Evolutionary conservation across 2,113 vertebrate species (phyloP).

Genomic region (Camelus bactrianus): DNA sequence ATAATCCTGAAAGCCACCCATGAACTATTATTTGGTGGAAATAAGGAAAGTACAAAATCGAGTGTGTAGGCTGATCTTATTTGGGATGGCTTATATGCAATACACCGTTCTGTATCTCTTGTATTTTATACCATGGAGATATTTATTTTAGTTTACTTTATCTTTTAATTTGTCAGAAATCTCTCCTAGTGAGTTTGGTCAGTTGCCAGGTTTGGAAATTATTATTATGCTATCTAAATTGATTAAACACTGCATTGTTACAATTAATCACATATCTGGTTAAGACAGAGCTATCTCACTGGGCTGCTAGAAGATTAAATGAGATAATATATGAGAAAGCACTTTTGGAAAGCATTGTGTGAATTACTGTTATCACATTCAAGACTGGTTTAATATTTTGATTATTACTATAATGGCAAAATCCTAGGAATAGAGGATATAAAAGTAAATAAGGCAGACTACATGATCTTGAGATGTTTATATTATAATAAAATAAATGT

Average conservation of each 20-base stretch:
- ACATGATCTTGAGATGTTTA: background rate
- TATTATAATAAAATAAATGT: background rate
- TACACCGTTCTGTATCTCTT: background rate
- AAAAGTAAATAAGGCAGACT: background rate
- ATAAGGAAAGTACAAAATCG: background rate
- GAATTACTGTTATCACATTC: conserved; percentile 34
- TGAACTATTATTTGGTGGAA: background rate
- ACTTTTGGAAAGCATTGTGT: background rate
- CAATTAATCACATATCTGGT: conserved; percentile 8
- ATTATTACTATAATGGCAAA: background rate
- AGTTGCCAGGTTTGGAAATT: conserved; percentile 35
- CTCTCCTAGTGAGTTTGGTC: conserved; percentile 27
- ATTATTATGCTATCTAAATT: background rate
- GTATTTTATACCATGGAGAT: background rate
- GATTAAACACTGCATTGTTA: conserved; percentile 47
- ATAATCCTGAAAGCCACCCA: background rate
- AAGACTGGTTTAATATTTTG: background rate
- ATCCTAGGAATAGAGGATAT: background rate
- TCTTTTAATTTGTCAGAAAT: conserved; percentile 42
- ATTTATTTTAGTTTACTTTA: background rate
- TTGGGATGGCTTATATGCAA: background rate
- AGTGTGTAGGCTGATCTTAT: background rate
- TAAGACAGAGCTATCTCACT: background rate
- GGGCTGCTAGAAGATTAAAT: conserved; percentile 35
- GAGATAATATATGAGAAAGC: conserved; percentile 22